Evolutionary conservation across 2,797 vertebrate species (phyloP), one percentile per base, ranked within the genome.

Genomic region (Catamblyrhynchus diadema): DNA sequence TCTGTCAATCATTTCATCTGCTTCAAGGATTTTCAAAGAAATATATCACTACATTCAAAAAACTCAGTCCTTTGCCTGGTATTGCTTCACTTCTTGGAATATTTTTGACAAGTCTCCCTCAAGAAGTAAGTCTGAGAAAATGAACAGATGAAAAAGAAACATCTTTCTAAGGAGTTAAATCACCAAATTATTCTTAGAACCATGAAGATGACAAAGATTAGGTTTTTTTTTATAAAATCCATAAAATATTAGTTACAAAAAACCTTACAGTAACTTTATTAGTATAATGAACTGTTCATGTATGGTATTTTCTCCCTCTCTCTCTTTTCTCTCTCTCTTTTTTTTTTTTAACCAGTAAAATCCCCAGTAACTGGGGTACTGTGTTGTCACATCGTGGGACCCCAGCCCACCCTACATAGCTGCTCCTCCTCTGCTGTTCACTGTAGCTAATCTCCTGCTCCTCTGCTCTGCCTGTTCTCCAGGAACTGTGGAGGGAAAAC

Each of bases 61-160:
- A 74, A 27, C 23, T 61, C 69, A 33, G 20, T 82, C 21, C 79
- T 89, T 83, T 81, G 6, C 87, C 74, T 19, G 54, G 19, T 44
- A 44, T 74, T 78, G 30, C 57, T 88, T 92, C 14, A 87, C 64
- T 95, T 86, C 47, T 82, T 91, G 86, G 78, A 91, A 91, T 71
- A 80, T 35, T 85, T 94, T 70, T 71, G 30, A 70, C 75, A 81
- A 42, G 15, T 47, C 28, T 81, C 23, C 21, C 24, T 61, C 35
- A 71, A 44, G 12, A 70, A 77, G 8, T 18, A 66, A 70, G 79
- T 60, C 14, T 45, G 53, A 88, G 45, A 59, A 92, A 94, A 92
- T 6, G 12, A 82, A 12, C 6, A 80, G 16, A 82, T 54, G 30
- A 91, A 77, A 93, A 88, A 57, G 10, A 51, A 78, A 60, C 8